Base-by-base conservation (phyloP, 2,113 vertebrate genomes). In the Sinosuthora webbiana region DNA sequence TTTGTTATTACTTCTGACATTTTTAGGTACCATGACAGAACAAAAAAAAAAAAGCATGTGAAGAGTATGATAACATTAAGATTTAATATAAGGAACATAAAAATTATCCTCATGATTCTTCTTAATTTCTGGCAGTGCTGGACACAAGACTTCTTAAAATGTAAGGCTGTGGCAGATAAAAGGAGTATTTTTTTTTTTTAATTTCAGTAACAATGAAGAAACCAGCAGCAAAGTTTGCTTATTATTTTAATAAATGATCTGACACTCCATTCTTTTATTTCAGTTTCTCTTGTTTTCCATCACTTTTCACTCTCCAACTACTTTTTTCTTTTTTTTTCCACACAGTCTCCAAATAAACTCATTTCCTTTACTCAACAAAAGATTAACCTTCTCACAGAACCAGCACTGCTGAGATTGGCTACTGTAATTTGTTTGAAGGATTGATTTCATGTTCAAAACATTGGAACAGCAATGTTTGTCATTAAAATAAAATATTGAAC, bases 401-500 rank as follows among this genome's bases (percentile, higher is more conserved):
- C 31, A 59, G 35, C 24, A 70, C 15, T 19, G 39, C 73, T 95
- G 60, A 83, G 56, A 79, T 60, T 65, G 76, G 84, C 83, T 83
- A 52, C 45, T 80, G 49, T 69, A 89, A 85, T 83, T 92, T 90
- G 68, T 85, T 95, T 90, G 86, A 90, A 95, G 30, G 55, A 95
- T 82, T 95, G 87, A 87, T 83, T 91, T 74, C 35, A 69, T 19
- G 18, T 88, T 97, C 67, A 82, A 91, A 91, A 88, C 50, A 42
- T 11, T 77, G 39, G 31, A 87, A 86, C 45, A 79, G 91, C 19
- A 82, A 31, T 68, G 35, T 67, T 73, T 88, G 59, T 50, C 64
- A 92, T 55, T 83, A 91, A 94, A 69, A 75, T 81, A 96, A 95
- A 78, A 87, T 81, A 92, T 10, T 94, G 90, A 82, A 70, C 45